Percentiles rank a stretch among this genome's conserved stretches.
These are phyloP conservation scores for Pocillopora verrucosa DNA, from an alignment of 64 coral and sea anemone genomes.

Conservation along the genomic window DNA sequence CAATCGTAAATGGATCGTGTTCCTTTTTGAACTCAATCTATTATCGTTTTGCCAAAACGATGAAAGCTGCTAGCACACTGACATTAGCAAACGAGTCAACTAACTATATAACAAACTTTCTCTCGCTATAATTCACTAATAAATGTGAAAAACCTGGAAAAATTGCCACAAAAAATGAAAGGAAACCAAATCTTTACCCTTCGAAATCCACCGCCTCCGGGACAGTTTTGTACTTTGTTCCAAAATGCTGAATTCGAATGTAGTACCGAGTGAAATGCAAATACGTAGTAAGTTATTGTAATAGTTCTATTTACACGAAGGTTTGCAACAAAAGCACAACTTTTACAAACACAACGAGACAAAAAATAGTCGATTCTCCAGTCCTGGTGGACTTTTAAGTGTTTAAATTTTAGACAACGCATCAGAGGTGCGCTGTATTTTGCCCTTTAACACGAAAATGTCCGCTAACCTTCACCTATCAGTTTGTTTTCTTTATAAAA, in stretches of 20 bases:
- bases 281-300: not conserved
- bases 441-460: not conserved
- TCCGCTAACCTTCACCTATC: not conserved
- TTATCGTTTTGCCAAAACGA: not conserved
- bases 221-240: not conserved
- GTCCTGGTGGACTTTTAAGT: not conserved
- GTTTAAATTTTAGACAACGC: constrained; percentile 16
- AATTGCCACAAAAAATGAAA: not conserved
- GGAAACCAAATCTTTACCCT: not conserved
- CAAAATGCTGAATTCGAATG: not conserved
- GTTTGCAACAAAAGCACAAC: constrained; percentile 1
- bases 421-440: not conserved
- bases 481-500: not conserved
- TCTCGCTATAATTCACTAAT: not conserved
- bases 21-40: not conserved
- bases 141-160: not conserved
- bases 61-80: not conserved
- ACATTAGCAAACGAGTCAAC: not conserved
- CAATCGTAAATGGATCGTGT: not conserved
- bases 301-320: not conserved
- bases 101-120: not conserved
- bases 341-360: constrained; percentile 1
- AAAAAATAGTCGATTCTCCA: constrained; percentile 37
- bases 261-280: not conserved
- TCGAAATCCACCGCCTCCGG: not conserved